phyloP scores from a whole-genome alignment of 2,113 vertebrate species.

The Oceanodroma tethys region DNA sequence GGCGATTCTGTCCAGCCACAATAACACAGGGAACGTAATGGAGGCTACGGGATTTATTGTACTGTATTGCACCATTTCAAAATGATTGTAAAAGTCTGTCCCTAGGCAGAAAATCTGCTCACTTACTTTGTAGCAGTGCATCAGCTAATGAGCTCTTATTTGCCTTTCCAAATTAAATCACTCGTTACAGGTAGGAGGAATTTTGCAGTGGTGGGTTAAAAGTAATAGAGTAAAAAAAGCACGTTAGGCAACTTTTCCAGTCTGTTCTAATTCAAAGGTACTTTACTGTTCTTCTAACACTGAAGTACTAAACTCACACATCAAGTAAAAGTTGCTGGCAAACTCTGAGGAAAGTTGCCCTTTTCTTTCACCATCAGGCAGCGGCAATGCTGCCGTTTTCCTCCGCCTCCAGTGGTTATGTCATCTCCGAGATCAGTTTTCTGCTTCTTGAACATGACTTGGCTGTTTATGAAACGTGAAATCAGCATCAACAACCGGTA shows the following conservation, averaged over 20 bases:
- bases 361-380: constrained; percentile 9
- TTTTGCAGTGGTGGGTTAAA: constrained; percentile 38
- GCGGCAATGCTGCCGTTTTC: not conserved
- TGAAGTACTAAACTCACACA: not conserved
- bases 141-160: constrained; percentile 51
- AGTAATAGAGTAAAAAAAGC: not conserved
- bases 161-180: constrained; percentile 46
- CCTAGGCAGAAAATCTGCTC: constrained; percentile 20
- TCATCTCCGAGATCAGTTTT: constrained; percentile 50
- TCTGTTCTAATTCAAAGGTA: constrained; percentile 28
- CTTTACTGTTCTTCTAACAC: not conserved
- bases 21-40: not conserved
- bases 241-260: constrained; percentile 18
- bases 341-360: constrained; percentile 50
- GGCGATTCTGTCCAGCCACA: not conserved
- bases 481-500: constrained; percentile 44
- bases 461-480: constrained; percentile 57
- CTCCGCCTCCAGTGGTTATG: constrained; percentile 33
- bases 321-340: constrained; percentile 45
- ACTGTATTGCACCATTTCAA: constrained; percentile 2
- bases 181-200: constrained; percentile 22
- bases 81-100: constrained; percentile 16
- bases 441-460: constrained; percentile 57
- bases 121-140: not conserved
- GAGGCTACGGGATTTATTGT: not conserved